phyloP scores from a whole-genome alignment of 2,797 vertebrate species.

The Peromyscus melanophrys region DNA sequence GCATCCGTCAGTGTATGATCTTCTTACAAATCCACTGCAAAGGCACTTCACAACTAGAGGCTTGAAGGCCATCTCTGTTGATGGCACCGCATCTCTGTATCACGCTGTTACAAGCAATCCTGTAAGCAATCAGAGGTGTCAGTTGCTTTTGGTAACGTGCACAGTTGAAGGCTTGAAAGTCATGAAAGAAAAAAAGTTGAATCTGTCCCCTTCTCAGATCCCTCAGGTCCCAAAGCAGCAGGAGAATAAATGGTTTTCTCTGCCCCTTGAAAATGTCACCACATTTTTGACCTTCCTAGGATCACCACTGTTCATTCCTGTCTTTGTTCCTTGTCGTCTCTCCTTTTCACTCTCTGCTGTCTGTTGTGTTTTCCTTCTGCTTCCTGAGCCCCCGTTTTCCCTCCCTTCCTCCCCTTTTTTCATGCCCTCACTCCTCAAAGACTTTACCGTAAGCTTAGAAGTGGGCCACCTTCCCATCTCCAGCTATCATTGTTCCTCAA shows the following conservation, averaged over 20 bases:
- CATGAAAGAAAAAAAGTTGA: not conserved
- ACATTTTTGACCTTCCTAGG: not conserved
- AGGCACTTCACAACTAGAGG: constrained; percentile 72
- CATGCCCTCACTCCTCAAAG: not conserved
- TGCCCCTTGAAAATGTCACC: not conserved
- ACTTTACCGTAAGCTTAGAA: constrained; percentile 63
- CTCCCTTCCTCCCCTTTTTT: not conserved
- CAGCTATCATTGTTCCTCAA: constrained; percentile 52
- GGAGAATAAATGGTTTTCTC: not conserved
- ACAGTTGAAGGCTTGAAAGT: constrained; percentile 25
- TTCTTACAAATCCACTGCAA: constrained; percentile 76
- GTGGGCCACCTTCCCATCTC: constrained; percentile 73
- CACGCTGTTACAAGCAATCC: constrained; percentile 54
- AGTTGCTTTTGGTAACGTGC: not conserved
- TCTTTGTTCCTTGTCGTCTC: not conserved
- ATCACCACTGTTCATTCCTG: not conserved
- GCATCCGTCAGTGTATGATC: not conserved
- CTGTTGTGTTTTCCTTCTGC: not conserved
- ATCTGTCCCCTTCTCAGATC: not conserved
- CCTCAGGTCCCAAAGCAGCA: not conserved
- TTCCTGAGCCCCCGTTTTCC: not conserved
- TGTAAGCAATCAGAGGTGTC: constrained; percentile 55
- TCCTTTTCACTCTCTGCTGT: not conserved
- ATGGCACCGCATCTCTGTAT: constrained; percentile 74
- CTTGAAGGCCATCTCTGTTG: not conserved